These are phyloP conservation scores for Manis crassicaudata DNA, from an alignment of 2,797 vertebrate genomes.

Conservation along the genomic window DNA sequence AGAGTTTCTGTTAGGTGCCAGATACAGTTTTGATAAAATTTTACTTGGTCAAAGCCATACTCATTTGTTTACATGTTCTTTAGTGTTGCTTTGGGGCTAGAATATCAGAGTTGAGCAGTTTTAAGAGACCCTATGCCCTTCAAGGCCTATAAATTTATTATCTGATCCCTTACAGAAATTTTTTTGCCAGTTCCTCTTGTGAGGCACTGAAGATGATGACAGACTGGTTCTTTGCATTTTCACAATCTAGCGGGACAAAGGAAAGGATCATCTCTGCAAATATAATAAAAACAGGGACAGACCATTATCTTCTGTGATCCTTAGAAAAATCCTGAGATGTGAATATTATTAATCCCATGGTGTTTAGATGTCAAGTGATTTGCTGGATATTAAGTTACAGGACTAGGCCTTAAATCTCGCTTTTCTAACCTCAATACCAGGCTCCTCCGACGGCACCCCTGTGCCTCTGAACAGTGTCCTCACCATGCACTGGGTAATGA, in stretches of 20 bases:
- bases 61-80: neutral
- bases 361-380: neutral
- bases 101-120: neutral
- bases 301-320: neutral
- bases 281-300: neutral
- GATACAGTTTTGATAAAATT: neutral
- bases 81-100: neutral
- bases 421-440: neutral
- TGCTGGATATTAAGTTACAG: neutral
- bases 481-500: neutral
- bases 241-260: neutral
- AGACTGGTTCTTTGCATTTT: neutral
- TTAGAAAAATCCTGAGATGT: neutral
- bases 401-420: neutral
- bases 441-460: neutral
- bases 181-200: neutral
- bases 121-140: neutral
- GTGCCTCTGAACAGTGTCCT: neutral
- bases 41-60: neutral
- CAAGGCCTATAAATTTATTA: neutral
- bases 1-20: neutral
- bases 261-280: neutral
- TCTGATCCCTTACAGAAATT: neutral
- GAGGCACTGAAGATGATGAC: neutral
- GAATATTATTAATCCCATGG: neutral